Evolutionary conservation across 2,888 invertebrate species (phyloP).

Genomic region (Apodemia hepburni): DNA sequence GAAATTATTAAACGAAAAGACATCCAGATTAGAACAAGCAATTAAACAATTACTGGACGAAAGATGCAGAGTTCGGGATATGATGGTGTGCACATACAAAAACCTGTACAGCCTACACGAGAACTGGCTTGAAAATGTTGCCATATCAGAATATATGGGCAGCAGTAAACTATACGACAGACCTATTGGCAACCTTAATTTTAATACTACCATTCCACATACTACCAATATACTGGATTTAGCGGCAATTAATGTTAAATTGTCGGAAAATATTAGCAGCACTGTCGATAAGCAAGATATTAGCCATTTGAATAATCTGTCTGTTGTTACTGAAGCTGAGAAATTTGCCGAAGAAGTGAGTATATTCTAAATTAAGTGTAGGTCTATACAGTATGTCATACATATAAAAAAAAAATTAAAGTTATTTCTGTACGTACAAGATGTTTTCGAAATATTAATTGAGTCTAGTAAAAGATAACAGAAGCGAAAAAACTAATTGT

Average conservation of each 20-base stretch:
- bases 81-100: conserved; percentile 82
- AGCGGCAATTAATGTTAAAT: conserved; percentile 79
- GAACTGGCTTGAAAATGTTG: conserved; percentile 66
- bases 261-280: conserved; percentile 81
- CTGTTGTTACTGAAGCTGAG: conserved; percentile 76
- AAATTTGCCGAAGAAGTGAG: conserved; percentile 81
- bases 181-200: conserved; percentile 73
- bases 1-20: conserved; percentile 86
- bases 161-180: conserved; percentile 55
- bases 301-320: conserved; percentile 53
- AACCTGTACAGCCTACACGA: conserved; percentile 75
- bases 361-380: conserved; percentile 20
- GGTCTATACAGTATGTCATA: background rate
- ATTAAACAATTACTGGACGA: conserved; percentile 86
- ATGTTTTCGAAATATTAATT: too few species aligned
- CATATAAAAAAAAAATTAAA: background rate
- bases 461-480: too few species aligned
- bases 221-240: conserved; percentile 83
- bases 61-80: conserved; percentile 81
- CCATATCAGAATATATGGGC: conserved; percentile 62
- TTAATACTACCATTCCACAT: conserved; percentile 65
- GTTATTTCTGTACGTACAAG: too few species aligned
- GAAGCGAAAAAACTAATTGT: too few species aligned
- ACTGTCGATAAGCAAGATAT: conserved; percentile 68
- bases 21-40: conserved; percentile 84